A percentile compares a stretch with the other conserved stretches of the same genome.
These are phyloP conservation scores for Lochmaea capreae DNA, from an alignment of 2,888 invertebrate genomes.

Conservation along the genomic window DNA sequence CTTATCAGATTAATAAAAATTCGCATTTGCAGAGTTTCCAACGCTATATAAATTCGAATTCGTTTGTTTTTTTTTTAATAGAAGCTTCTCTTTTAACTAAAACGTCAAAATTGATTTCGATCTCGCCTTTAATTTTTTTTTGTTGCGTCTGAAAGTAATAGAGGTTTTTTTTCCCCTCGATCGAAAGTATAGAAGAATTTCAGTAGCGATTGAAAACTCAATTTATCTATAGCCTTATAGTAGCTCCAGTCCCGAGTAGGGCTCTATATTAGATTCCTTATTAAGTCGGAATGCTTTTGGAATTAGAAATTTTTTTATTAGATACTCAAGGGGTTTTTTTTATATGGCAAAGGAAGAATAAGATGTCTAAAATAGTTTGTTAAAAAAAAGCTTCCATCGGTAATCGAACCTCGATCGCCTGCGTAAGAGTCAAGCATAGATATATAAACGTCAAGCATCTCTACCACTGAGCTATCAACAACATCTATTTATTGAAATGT, in stretches of 20 bases:
- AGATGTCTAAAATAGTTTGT: no score
- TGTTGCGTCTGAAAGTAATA: neutral
- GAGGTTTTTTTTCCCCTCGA: neutral
- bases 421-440: no score
- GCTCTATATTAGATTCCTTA: constrained; percentile 21
- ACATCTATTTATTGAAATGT: no score
- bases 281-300: neutral
- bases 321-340: no score
- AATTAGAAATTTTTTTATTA: neutral
- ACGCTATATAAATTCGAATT: neutral
- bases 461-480: no score
- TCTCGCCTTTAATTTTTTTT: constrained; percentile 1
- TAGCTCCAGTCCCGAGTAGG: neutral
- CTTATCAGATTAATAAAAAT: neutral
- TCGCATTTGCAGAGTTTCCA: neutral
- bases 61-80: constrained; percentile 5
- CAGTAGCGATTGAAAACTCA: constrained; percentile 15
- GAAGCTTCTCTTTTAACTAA: neutral
- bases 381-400: no score
- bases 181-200: neutral
- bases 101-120: neutral
- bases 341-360: no score
- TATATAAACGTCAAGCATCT: no score
- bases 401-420: no score
- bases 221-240: constrained; percentile 9